Conservation (phyloP, 2,113 vertebrate species). For the Plecotus auritus region DNA sequence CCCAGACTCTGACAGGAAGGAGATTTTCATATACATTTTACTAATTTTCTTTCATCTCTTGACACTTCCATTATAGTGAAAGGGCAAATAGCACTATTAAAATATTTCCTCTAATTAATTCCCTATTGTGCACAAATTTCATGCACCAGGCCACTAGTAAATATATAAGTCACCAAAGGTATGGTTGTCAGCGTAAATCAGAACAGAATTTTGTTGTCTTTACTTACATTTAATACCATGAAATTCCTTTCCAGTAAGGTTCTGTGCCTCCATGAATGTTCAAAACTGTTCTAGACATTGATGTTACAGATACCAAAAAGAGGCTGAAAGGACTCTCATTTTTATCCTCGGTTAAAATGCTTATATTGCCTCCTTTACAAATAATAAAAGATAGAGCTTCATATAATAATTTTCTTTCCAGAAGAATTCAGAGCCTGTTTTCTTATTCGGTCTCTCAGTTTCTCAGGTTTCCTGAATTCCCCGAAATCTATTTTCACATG, state of each 20-base stretch:
- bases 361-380: background rate
- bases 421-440: slow-evolving; percentile 40
- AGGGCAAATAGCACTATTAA: too few relatives aligned
- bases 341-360: background rate
- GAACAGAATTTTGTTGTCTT: background rate
- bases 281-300: background rate
- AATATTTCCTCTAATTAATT: too few relatives aligned
- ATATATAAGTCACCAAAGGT: background rate
- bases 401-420: background rate
- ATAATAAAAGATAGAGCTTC: background rate
- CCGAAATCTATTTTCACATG: background rate
- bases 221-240: background rate
- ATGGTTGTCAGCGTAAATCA: background rate
- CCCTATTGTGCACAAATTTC: too few relatives aligned
- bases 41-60: too few relatives aligned
- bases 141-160: background rate
- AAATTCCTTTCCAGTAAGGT: background rate
- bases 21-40: too few relatives aligned
- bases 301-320: background rate
- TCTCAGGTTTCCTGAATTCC: slow-evolving; percentile 31
- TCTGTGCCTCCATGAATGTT: background rate
- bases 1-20: too few relatives aligned
- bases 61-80: too few relatives aligned
- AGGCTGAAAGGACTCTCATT: background rate
- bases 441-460: background rate